Evolutionary conservation across 2,113 vertebrate genomes (phyloP).

Genomic region (Paralichthys olivaceus): DNA sequence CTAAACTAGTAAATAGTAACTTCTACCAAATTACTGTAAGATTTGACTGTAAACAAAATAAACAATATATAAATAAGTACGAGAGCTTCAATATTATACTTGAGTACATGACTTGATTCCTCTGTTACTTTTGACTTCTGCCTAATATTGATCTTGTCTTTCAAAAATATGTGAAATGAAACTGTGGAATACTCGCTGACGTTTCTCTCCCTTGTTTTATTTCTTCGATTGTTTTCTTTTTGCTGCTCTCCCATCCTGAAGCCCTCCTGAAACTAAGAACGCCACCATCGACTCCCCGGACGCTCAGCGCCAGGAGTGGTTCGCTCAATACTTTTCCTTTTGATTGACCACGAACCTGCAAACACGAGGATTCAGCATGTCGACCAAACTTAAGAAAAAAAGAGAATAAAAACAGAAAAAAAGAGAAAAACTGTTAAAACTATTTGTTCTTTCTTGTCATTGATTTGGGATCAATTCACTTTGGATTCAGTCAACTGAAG

Average conservation of each 20-base stretch:
- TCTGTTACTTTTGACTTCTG: too few relatives aligned
- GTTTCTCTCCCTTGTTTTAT: not conserved
- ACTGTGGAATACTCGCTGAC: slow-evolving; percentile 15
- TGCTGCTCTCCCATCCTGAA: slow-evolving; percentile 56
- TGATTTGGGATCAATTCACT: slow-evolving; percentile 51
- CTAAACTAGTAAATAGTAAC: too few relatives aligned
- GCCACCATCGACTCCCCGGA: slow-evolving; percentile 90
- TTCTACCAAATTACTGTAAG: too few relatives aligned
- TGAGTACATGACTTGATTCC: too few relatives aligned
- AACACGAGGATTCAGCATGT: slow-evolving; percentile 88
- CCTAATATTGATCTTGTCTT: not conserved
- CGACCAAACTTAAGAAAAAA: slow-evolving; percentile 71
- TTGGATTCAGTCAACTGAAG: slow-evolving; percentile 43
- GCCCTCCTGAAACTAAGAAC: slow-evolving; percentile 96
- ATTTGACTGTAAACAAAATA: too few relatives aligned
- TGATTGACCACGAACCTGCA: slow-evolving; percentile 85
- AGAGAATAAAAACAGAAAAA: slow-evolving; percentile 29
- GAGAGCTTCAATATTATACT: too few relatives aligned
- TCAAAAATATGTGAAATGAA: not conserved
- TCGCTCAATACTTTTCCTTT: slow-evolving; percentile 99
- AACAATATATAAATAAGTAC: too few relatives aligned
- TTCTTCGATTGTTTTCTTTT: slow-evolving; percentile 30
- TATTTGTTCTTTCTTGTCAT: slow-evolving; percentile 77
- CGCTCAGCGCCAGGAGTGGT: slow-evolving; percentile 97
- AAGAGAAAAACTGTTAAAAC: slow-evolving; percentile 61